phyloP scores from a whole-genome alignment of 2,113 vertebrate genomes.

The Eidolon helvum region DNA sequence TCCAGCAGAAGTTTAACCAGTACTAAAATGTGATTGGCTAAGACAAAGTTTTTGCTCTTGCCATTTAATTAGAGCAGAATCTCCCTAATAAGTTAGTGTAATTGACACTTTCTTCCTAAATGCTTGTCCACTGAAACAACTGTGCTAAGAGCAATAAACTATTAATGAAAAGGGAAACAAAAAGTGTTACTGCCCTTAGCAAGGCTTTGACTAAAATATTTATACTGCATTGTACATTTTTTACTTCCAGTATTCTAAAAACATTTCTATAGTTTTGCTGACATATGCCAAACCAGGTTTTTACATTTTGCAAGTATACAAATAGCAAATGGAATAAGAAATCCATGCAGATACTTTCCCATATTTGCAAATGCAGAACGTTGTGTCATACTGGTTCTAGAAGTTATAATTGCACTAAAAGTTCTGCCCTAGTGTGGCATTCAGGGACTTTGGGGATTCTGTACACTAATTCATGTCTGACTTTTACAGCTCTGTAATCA shows the following conservation, averaged over 20 bases:
- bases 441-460: conserved; percentile 59
- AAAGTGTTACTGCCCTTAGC: not conserved
- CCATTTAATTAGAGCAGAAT: conserved; percentile 29
- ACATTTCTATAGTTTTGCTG: conserved; percentile 68
- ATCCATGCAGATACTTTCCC: conserved; percentile 65
- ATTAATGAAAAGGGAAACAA: not conserved
- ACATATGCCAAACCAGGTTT: conserved; percentile 69
- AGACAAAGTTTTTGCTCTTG: not conserved
- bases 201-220: conserved; percentile 69
- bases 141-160: not conserved
- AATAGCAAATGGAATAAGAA: conserved; percentile 67
- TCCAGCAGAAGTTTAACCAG: not conserved
- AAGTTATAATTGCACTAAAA: conserved; percentile 72
- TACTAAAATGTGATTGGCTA: not conserved
- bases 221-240: conserved; percentile 61
- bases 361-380: conserved; percentile 72
- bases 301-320: conserved; percentile 72
- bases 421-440: conserved; percentile 68
- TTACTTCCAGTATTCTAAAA: conserved; percentile 64
- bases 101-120: not conserved
- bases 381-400: conserved; percentile 65
- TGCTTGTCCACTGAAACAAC: not conserved
- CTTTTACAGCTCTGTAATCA: conserved; percentile 74
- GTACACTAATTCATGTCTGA: conserved; percentile 70
- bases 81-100: not conserved